These are phyloP conservation scores for Spisula solida DNA, from an alignment of 2,888 invertebrate species.

Conservation along the genomic window DNA sequence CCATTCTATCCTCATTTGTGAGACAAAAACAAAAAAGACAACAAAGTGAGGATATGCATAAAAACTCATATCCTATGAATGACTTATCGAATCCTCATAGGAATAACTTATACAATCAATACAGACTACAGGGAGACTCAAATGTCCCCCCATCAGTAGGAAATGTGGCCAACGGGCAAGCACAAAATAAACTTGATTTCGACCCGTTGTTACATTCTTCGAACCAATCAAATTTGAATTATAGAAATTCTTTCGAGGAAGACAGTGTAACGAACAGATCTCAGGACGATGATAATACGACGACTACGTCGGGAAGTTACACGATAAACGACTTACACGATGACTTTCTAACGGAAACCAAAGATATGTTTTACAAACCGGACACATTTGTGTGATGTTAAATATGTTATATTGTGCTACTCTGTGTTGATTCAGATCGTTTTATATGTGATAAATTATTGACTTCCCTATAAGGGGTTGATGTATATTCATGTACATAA, in stretches of 20 bases:
- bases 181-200: conserved; percentile 53
- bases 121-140: conserved; percentile 51
- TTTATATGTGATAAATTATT: background rate
- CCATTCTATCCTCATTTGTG: conserved; percentile 65
- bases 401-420: conserved; percentile 1
- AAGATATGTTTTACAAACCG: conserved; percentile 72
- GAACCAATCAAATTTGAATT: conserved; percentile 67
- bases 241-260: conserved; percentile 61
- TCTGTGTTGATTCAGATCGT: conserved; percentile 5
- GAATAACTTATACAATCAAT: conserved; percentile 42
- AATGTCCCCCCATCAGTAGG: conserved; percentile 31
- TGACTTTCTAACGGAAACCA: conserved; percentile 64
- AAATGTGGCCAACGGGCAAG: conserved; percentile 44
- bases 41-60: conserved; percentile 48
- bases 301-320: conserved; percentile 84
- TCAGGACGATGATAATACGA: conserved; percentile 81
- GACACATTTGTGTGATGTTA: conserved; percentile 69
- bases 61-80: conserved; percentile 63
- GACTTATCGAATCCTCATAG: conserved; percentile 69
- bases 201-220: conserved; percentile 59
- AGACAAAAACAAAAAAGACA: conserved; percentile 53
- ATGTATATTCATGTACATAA: background rate
- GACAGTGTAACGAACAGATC: conserved; percentile 59
- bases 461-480: background rate
- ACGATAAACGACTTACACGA: conserved; percentile 79